These are phyloP conservation scores for Canis aureus DNA, from an alignment of 2,113 vertebrate genomes.

Conservation along the genomic window DNA sequence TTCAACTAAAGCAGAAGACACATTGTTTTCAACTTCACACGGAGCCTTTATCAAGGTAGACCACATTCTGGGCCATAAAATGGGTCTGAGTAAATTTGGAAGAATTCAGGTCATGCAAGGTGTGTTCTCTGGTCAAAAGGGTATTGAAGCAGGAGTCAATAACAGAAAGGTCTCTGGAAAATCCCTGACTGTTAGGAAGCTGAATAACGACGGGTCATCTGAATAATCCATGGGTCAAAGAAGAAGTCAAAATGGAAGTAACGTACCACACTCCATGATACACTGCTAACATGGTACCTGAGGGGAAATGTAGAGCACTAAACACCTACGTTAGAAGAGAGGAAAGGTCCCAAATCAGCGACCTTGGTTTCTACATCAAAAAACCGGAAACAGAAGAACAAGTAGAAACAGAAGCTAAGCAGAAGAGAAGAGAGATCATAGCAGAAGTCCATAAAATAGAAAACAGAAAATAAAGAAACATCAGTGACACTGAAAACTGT, in stretches of 20 bases:
- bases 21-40: not conserved
- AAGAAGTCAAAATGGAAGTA: not conserved
- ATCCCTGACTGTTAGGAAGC: not conserved
- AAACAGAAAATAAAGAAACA: conserved; percentile 21
- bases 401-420: not conserved
- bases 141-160: not conserved
- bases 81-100: not conserved
- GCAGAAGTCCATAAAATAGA: conserved; percentile 2
- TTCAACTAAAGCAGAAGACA: not conserved
- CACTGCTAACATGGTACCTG: not conserved
- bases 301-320: not conserved
- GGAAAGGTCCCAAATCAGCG: not conserved
- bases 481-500: not conserved
- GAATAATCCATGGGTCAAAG: not conserved
- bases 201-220: not conserved
- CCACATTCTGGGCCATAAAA: not conserved
- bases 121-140: not conserved
- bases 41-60: not conserved
- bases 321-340: not conserved
- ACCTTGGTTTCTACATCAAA: not conserved
- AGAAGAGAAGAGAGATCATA: not conserved
- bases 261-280: not conserved
- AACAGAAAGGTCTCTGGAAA: not conserved
- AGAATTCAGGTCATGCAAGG: not conserved
- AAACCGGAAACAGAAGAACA: not conserved